Conservation (phyloP, 2,888 invertebrate genomes). For the Smittia aterrima region DNA sequence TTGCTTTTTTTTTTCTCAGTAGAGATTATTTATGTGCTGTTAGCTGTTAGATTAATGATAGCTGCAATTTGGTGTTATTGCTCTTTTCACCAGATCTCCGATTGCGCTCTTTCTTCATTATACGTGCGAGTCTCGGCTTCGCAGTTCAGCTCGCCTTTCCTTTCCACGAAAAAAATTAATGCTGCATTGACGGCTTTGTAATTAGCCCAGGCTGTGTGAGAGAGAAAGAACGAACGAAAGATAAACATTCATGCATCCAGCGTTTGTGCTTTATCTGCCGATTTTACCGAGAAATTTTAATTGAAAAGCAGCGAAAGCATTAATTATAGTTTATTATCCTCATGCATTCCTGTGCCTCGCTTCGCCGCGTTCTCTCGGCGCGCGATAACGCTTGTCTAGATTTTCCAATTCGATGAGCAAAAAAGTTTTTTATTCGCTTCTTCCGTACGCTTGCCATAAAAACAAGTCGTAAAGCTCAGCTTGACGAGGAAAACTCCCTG, state of each 20-base stretch:
- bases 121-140: background rate
- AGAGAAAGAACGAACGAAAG: no score
- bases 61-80: constrained; percentile 29
- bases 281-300: constrained; percentile 31
- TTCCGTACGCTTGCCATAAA: constrained; percentile 13
- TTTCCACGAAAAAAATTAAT: constrained; percentile 34
- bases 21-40: constrained; percentile 31
- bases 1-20: background rate
- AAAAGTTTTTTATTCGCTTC: constrained; percentile 8
- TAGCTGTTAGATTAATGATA: constrained; percentile 32
- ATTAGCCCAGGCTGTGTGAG: constrained; percentile 11
- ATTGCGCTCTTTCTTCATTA: constrained; percentile 14
- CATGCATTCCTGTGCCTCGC: background rate
- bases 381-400: constrained; percentile 24
- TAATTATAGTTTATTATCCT: constrained; percentile 40
- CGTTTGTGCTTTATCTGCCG: background rate
- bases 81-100: background rate
- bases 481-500: background rate
- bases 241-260: no score
- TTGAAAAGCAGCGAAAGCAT: constrained; percentile 35
- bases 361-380: background rate
- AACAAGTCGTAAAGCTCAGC: constrained; percentile 6
- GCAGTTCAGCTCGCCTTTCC: constrained; percentile 12
- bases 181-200: constrained; percentile 37
- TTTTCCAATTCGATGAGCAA: constrained; percentile 31